Evolutionary conservation across 2,888 invertebrate genomes (phyloP), one percentile per base, ranked within the genome.

Genomic region (Idaea straminata): DNA sequence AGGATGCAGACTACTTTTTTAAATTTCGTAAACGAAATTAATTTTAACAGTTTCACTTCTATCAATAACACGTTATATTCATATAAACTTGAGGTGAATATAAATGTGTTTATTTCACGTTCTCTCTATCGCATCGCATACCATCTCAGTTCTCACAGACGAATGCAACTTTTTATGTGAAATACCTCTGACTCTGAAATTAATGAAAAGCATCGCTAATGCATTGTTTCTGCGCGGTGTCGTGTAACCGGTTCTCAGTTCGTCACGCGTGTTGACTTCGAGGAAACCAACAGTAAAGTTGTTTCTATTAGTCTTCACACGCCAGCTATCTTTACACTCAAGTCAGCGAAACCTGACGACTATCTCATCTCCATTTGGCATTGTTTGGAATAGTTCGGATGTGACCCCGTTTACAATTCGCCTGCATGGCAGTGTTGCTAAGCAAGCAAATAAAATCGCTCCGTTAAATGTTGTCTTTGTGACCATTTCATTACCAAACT

Each of bases 221-320:
- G 84, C 86, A 85, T 87, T 87, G 86, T 88, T 87, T 85, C 82
- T 86, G 82, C 80, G 84, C 85, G 84, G 84, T 84, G 82, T 88
- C 87, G 84, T 84, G 85, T 86, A 85, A 88, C 88, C 87, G 85
- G 86, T 86, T 83, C 81, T 80, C 74, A 75, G 82, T 82, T 84
- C 83, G 88, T 87, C 88, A 88, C 87, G 90, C 89, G 84, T 83
- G 82, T 81, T 79, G 82, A 75, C 79, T 90, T 88, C 89, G 83
- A 83, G 86, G 88, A 89, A 91, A 88, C 85, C 84, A 89, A 88
- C 90, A 87, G 89, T 83, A 82, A 78, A 79, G 76, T 87, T 88
- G 88, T 87, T 88, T 83, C 85, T 83, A 87, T 87, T 83, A 81
- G 82, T 89, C 88, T 85, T 86, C 81, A 83, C 89, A 86, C 86